phyloP scores from a whole-genome alignment of 2,113 vertebrate genomes.

The Tinamus guttatus region DNA sequence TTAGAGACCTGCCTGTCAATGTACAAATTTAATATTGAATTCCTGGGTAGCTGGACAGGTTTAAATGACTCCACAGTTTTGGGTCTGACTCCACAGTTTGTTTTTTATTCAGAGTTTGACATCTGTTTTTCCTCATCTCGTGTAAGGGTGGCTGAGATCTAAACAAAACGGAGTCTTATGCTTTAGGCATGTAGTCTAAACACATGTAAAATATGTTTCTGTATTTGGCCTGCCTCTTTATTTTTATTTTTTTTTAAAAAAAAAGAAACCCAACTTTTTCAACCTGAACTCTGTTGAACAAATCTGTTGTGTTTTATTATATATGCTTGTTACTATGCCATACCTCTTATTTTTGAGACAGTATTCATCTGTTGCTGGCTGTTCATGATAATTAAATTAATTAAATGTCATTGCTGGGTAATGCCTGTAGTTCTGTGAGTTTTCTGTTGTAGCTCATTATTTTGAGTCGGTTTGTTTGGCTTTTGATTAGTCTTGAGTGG shows the following conservation, averaged over 20 bases:
- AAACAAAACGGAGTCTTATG: slow-evolving; percentile 1
- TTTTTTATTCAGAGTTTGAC: background rate
- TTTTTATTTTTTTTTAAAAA: too few relatives aligned
- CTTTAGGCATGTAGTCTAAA: slow-evolving; percentile 38
- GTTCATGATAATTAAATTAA: background rate
- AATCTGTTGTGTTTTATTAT: background rate
- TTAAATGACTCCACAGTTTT: background rate
- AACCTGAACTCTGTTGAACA: background rate
- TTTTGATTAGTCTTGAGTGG: slow-evolving; percentile 48
- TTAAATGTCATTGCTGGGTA: background rate
- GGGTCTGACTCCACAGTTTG: background rate
- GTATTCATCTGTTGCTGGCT: background rate
- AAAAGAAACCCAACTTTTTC: background rate
- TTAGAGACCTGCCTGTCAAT: background rate
- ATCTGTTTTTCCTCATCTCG: slow-evolving; percentile 48
- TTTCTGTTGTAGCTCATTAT: slow-evolving; percentile 26
- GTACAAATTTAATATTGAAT: background rate
- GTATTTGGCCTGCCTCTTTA: background rate
- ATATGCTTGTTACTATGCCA: background rate
- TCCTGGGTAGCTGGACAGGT: background rate
- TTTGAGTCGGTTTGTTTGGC: slow-evolving; percentile 33
- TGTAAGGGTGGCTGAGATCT: slow-evolving; percentile 9
- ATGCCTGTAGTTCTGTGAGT: background rate
- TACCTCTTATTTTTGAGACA: background rate
- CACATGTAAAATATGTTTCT: background rate